Evolutionary conservation across 2,888 invertebrate genomes (phyloP).

Genomic region (Drosophila prostipennis): DNA sequence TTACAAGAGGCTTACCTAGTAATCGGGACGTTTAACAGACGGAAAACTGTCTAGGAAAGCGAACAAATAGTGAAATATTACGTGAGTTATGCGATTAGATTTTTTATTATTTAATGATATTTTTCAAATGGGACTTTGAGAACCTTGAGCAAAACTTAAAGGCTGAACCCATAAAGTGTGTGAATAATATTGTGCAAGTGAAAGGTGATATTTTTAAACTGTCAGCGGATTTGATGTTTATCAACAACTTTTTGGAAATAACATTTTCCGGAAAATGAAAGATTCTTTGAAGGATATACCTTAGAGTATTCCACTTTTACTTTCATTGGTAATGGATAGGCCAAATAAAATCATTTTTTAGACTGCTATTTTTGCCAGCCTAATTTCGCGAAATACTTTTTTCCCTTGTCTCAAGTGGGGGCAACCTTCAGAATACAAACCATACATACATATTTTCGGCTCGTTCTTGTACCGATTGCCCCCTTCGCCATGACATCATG

Average conservation of each 20-base stretch:
- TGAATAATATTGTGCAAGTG: neutral
- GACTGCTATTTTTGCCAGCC: neutral
- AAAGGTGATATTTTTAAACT: neutral
- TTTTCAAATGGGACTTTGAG: neutral
- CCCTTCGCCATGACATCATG: conserved; percentile 67
- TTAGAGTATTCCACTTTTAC: no score
- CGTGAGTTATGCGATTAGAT: conserved; percentile 13
- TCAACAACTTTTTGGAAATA: no score
- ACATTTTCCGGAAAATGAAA: no score
- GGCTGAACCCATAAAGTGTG: neutral
- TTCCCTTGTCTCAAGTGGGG: conserved; percentile 5
- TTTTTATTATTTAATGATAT: conserved; percentile 16
- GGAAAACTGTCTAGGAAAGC: conserved; percentile 19
- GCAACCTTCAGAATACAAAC: conserved; percentile 18
- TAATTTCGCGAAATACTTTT: conserved; percentile 3
- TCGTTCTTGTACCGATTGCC: conserved; percentile 9
- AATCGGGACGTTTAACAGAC: neutral
- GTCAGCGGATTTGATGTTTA: no score
- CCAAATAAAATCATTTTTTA: no score
- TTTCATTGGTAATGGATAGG: no score
- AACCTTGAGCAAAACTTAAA: neutral
- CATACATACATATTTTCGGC: neutral
- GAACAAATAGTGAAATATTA: conserved; percentile 20
- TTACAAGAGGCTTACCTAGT: neutral
- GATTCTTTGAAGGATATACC: no score